Base-by-base conservation (phyloP, 2,888 invertebrate species). In the Drosophila nigritarsus region DNA sequence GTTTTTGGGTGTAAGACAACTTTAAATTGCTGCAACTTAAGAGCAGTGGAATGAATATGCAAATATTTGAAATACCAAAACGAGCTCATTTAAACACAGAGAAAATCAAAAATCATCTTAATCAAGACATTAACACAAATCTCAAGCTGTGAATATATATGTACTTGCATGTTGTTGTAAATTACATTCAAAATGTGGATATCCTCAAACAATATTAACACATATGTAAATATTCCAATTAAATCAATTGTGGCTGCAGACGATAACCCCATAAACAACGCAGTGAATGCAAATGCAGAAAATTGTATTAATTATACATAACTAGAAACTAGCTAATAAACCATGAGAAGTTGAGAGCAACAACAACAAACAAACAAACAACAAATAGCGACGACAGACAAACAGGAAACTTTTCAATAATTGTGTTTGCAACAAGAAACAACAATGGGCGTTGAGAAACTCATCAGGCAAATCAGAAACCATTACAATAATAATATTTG, bases 401-500 rank as follows among this genome's bases (percentile, higher is more conserved):
- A 67, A 72, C 60, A 48, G 36, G 40, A 58, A 75, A 64, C 61
- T 65, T 62, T 72, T 65, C 45, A 72, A 76, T 55, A 62, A 78
- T 62, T 67, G 58, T 62, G 61, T 67, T 70, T 73, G 61, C 65
- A 72, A 24, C 36, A 45, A 50, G 38, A n/a, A 27, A 53, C 54
- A 59, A 58, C 30, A 67, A 59, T 48, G 30, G 20, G n/a, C 18
- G 27, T 34, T 38, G 65, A 51, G 60, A 49, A 72, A 34, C 42
- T 53, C 51, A 67, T 61, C 65, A 64, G 40, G 50, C 53, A 30
- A 56, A 78, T 65, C 51, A 71, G 49, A 60, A 67, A 62, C 70
- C 68, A 75, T 71, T 78, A 65, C 72, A 78, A 65, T 61, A 40
- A 60, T 53, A 75, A 67, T 60, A 66, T 64, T 66, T 66, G 59